Conservation (phyloP, 2,888 invertebrate species). For the Cheilosia vulpina region DNA sequence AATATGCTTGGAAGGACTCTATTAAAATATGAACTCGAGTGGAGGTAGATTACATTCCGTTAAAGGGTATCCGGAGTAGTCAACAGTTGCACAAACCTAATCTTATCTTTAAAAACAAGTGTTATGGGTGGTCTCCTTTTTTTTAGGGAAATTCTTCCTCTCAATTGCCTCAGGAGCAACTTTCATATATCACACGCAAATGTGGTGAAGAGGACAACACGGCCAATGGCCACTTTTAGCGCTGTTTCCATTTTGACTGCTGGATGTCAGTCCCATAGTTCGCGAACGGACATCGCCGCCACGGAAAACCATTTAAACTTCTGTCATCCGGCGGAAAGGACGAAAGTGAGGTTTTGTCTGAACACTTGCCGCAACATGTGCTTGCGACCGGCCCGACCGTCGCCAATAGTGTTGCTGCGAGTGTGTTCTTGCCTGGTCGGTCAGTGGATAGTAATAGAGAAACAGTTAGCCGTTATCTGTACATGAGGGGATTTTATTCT, state of each 20-base stretch:
- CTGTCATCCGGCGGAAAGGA: conserved; percentile 64
- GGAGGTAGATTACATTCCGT: conserved; percentile 12
- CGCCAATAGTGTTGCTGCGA: conserved; percentile 26
- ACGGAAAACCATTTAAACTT: conserved; percentile 75
- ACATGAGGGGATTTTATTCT: conserved; percentile 1
- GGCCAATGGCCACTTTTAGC: conserved; percentile 50
- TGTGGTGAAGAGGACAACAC: conserved; percentile 60
- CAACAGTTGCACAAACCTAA: conserved; percentile 6
- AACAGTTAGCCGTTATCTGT: conserved; percentile 65
- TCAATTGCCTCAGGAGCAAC: conserved; percentile 10
- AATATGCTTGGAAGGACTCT: conserved; percentile 53
- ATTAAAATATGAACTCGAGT: conserved; percentile 34
- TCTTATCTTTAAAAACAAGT: conserved; percentile 11
- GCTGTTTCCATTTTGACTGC: conserved; percentile 49
- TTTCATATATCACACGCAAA: conserved; percentile 53
- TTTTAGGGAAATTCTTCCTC: not conserved
- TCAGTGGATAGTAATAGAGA: conserved; percentile 46
- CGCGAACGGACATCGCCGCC: conserved; percentile 53
- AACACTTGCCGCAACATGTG: conserved; percentile 73
- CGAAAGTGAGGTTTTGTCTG: conserved; percentile 70
- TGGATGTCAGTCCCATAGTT: conserved; percentile 21
- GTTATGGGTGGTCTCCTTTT: not conserved
- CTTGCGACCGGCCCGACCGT: conserved; percentile 15
- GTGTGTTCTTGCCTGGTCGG: conserved; percentile 21
- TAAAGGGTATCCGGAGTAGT: not conserved